A percentile compares a stretch with the other conserved stretches of the same genome.
Conservation (phyloP, 2,113 vertebrate genomes). For the Sinocyclocheilus grahami region DNA sequence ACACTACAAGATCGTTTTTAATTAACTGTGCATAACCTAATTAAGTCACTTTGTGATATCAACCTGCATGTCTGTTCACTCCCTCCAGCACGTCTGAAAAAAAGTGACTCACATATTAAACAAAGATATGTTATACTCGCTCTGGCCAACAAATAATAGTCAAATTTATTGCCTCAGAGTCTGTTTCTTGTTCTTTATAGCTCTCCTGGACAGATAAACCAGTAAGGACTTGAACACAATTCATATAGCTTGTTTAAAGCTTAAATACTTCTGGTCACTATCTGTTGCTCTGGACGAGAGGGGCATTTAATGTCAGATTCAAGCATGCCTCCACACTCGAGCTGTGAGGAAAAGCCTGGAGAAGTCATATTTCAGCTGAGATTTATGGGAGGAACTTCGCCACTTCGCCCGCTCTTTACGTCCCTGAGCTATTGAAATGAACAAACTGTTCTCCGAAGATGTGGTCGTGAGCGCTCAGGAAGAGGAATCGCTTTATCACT, state of each 20-base stretch:
- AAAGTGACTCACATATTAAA: constrained; percentile 27
- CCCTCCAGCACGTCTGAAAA: background rate
- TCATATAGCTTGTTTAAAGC: constrained; percentile 61
- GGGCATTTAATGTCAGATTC: constrained; percentile 52
- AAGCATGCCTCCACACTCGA: constrained; percentile 43
- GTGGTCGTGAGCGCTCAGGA: constrained; percentile 65
- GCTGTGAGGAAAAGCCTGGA: constrained; percentile 51
- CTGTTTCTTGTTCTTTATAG: constrained; percentile 67
- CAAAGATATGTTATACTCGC: constrained; percentile 41
- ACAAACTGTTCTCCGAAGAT: constrained; percentile 70
- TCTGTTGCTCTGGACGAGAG: constrained; percentile 57
- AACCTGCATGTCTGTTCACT: background rate
- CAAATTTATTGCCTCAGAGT: constrained; percentile 66
- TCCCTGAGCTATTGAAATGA: constrained; percentile 72
- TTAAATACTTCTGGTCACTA: constrained; percentile 59
- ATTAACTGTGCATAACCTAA: background rate
- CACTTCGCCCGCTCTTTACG: constrained; percentile 64
- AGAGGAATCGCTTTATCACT: constrained; percentile 76
- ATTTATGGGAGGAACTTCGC: constrained; percentile 75
- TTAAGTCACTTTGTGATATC: background rate
- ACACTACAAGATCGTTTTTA: too few species aligned
- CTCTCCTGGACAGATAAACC: constrained; percentile 57
- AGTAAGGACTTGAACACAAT: constrained; percentile 54
- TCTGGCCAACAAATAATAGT: constrained; percentile 68
- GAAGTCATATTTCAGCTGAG: constrained; percentile 74